A percentile compares a stretch with the other conserved stretches of the same genome.
These are phyloP conservation scores for Poecilia picta DNA, from an alignment of 2,797 vertebrate genomes.

Conservation along the genomic window DNA sequence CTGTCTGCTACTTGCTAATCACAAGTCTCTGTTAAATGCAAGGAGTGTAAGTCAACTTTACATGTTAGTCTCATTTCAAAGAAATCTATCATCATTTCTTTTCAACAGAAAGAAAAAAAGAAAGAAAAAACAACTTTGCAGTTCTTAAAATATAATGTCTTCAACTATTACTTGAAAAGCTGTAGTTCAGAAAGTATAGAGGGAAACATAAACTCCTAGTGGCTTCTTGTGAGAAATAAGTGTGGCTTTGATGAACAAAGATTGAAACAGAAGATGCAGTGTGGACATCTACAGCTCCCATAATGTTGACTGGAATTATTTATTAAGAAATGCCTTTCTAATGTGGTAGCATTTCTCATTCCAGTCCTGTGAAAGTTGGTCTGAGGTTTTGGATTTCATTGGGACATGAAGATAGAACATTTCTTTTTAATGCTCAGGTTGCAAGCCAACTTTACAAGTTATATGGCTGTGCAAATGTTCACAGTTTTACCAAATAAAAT, in stretches of 20 bases:
- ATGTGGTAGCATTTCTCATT: not conserved
- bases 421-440: not conserved
- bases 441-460: not conserved
- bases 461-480: not conserved
- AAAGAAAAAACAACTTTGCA: slow-evolving; percentile 2
- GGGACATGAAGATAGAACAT: not conserved
- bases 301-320: not conserved
- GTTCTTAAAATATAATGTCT: slow-evolving; percentile 13
- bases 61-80: slow-evolving; percentile 47
- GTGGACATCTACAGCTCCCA: not conserved
- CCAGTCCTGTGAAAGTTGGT: not conserved
- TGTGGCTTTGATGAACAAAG: not conserved
- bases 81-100: slow-evolving; percentile 17
- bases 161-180: slow-evolving; percentile 4
- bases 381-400: not conserved
- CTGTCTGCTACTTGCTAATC: slow-evolving; percentile 50
- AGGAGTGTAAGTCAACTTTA: slow-evolving; percentile 49
- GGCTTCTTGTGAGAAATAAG: not conserved
- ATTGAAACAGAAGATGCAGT: not conserved
- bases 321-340: not conserved
- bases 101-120: not conserved
- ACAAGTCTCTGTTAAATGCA: slow-evolving; percentile 56
- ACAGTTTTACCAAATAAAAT: not conserved
- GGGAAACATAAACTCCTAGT: too few relatives aligned
- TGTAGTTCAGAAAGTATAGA: not conserved